Percentiles rank a stretch among this genome's conserved stretches.
Evolutionary conservation across 2,888 invertebrate genomes (phyloP).

Genomic region (Galerucella pusilla): DNA sequence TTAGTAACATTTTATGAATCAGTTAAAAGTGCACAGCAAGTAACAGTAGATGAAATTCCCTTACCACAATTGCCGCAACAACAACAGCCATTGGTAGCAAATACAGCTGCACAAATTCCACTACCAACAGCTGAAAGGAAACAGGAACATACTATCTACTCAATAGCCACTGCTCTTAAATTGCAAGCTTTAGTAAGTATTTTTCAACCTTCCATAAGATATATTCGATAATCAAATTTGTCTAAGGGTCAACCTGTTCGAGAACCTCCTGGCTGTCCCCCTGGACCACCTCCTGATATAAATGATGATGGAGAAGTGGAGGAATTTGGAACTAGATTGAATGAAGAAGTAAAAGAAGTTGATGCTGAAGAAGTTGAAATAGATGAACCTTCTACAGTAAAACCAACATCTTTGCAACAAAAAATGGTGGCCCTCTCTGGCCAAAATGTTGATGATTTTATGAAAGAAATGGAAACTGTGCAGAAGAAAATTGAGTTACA

Average conservation of each 20-base stretch:
- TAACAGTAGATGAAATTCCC: slow-evolving; percentile 95
- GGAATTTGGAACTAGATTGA: slow-evolving; percentile 53
- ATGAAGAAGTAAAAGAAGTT: slow-evolving; percentile 56
- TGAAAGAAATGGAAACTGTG: slow-evolving; percentile 92
- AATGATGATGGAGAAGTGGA: slow-evolving; percentile 73
- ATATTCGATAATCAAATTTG: background rate
- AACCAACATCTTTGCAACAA: slow-evolving; percentile 84
- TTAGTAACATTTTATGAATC: slow-evolving; percentile 94
- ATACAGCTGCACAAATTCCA: slow-evolving; percentile 57
- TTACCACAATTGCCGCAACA: slow-evolving; percentile 76
- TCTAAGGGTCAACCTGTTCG: slow-evolving; percentile 67
- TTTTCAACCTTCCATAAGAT: background rate
- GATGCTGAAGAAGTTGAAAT: slow-evolving; percentile 47
- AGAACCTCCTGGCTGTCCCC: slow-evolving; percentile 89
- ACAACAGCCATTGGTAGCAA: slow-evolving; percentile 57
- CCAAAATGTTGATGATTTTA: slow-evolving; percentile 91
- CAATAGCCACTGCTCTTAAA: slow-evolving; percentile 64
- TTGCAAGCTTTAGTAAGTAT: slow-evolving; percentile 59
- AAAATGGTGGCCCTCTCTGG: slow-evolving; percentile 90
- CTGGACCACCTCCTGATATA: slow-evolving; percentile 83
- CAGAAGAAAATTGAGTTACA: slow-evolving; percentile 75
- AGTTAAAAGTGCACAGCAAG: slow-evolving; percentile 94
- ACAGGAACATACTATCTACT: slow-evolving; percentile 64
- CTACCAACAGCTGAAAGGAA: slow-evolving; percentile 61
- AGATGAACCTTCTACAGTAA: slow-evolving; percentile 56